Percentiles rank a stretch among this genome's conserved stretches.
Conservation (phyloP, 2,113 vertebrate genomes). For the Nyctereutes procyonoides region DNA sequence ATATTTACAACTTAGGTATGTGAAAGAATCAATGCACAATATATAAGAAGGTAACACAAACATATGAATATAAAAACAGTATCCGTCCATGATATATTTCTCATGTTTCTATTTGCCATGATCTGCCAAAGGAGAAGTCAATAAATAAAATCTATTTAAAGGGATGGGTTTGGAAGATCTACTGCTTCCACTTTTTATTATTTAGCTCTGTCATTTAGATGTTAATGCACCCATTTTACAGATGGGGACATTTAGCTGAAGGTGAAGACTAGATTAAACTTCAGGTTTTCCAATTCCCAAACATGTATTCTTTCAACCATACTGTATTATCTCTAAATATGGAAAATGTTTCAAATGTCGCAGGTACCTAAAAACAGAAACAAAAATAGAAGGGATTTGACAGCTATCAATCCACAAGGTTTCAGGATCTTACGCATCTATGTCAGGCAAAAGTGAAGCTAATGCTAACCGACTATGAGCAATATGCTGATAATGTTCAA, state of each 20-base stretch:
- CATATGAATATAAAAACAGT: slow-evolving; percentile 50
- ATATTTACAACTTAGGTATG: slow-evolving; percentile 28
- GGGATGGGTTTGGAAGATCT: slow-evolving; percentile 33
- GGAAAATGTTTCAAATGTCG: neutral
- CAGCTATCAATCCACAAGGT: neutral
- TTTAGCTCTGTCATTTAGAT: neutral
- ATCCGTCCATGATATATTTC: slow-evolving; percentile 38
- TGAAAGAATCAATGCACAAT: neutral
- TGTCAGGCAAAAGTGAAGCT: neutral
- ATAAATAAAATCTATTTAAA: slow-evolving; percentile 64
- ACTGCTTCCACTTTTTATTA: neutral
- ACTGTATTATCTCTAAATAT: neutral
- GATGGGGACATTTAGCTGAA: neutral
- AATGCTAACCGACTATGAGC: neutral
- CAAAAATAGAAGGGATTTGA: neutral
- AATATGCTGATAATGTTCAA: neutral
- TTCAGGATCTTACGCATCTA: neutral
- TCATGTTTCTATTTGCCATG: slow-evolving; percentile 5
- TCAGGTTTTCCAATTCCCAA: neutral
- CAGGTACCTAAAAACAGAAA: neutral
- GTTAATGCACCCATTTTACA: neutral
- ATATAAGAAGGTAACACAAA: slow-evolving; percentile 8
- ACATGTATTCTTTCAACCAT: neutral
- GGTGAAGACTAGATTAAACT: neutral
- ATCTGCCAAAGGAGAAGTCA: slow-evolving; percentile 56